A percentile compares a stretch with the other conserved stretches of the same genome.
These are phyloP conservation scores for Montipora foliosa DNA, from an alignment of 64 coral and sea anemone genomes.

Conservation along the genomic window DNA sequence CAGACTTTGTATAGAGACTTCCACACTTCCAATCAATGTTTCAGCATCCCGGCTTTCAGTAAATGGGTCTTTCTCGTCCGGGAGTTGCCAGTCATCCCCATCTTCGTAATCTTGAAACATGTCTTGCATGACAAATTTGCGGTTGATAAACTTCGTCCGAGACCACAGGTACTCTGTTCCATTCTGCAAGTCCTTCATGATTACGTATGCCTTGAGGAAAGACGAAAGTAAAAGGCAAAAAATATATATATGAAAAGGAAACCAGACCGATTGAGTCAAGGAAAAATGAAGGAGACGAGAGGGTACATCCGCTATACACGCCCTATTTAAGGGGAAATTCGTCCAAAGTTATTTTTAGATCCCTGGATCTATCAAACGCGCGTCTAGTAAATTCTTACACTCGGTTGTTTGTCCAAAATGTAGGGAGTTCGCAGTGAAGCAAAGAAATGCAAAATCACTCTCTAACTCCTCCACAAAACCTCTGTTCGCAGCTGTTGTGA, in stretches of 20 bases:
- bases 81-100: conserved; percentile 89
- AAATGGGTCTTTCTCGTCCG: conserved; percentile 91
- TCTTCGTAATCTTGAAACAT: conserved; percentile 95
- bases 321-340: no score
- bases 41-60: conserved; percentile 82
- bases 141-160: conserved; percentile 88
- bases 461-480: no score
- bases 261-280: neutral
- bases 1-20: conserved; percentile 87
- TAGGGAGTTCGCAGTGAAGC: no score
- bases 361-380: no score
- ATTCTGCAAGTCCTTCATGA: conserved; percentile 90
- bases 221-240: neutral
- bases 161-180: conserved; percentile 93
- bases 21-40: conserved; percentile 93
- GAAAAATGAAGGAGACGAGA: no score
- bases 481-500: no score
- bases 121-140: conserved; percentile 96
- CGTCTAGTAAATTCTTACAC: no score
- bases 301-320: no score
- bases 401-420: no score
- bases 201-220: conserved; percentile 71
- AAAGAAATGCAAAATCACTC: no score
- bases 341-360: no score
- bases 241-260: neutral